Percentiles rank a stretch among this genome's conserved stretches.
phyloP scores from a whole-genome alignment of 2,797 vertebrate species.

The Helostoma temminkii region DNA sequence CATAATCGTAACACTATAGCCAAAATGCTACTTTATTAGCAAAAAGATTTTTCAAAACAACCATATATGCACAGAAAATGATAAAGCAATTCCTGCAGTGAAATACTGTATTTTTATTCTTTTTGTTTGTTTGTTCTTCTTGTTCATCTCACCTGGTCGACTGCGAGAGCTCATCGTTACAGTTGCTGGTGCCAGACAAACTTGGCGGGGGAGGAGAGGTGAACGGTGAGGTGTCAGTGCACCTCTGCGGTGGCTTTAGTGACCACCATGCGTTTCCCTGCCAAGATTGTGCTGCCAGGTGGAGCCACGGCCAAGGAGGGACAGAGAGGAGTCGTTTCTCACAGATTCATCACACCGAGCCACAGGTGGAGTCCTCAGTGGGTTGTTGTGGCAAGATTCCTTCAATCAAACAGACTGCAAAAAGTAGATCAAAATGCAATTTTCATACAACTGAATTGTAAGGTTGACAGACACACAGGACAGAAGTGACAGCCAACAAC shows the following conservation, averaged over 20 bases:
- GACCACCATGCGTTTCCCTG: conserved; percentile 68
- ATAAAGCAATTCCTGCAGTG: no score
- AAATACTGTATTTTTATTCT: no score
- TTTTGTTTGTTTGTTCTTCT: background rate
- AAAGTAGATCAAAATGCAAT: background rate
- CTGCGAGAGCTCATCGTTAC: conserved; percentile 80
- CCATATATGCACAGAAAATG: no score
- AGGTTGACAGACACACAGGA: conserved; percentile 3
- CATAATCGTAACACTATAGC: no score
- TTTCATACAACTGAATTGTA: conserved; percentile 12
- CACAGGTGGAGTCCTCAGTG: conserved; percentile 50
- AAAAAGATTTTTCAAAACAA: no score
- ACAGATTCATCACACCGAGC: conserved; percentile 53
- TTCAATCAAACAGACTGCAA: conserved; percentile 55
- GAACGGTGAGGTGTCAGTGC: conserved; percentile 64
- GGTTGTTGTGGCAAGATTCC: conserved; percentile 20
- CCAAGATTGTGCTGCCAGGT: conserved; percentile 34
- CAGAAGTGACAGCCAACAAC: conserved; percentile 9
- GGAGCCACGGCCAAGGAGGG: conserved; percentile 14
- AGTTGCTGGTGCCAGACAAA: conserved; percentile 34
- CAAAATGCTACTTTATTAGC: no score
- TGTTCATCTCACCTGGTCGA: conserved; percentile 79
- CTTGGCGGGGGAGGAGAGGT: conserved; percentile 29
- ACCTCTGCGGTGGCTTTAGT: conserved; percentile 53
- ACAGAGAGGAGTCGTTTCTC: conserved; percentile 40